Evolutionary conservation across 2,797 vertebrate genomes (phyloP), one percentile per base, ranked within the genome.

Genomic region (Menidia menidia): DNA sequence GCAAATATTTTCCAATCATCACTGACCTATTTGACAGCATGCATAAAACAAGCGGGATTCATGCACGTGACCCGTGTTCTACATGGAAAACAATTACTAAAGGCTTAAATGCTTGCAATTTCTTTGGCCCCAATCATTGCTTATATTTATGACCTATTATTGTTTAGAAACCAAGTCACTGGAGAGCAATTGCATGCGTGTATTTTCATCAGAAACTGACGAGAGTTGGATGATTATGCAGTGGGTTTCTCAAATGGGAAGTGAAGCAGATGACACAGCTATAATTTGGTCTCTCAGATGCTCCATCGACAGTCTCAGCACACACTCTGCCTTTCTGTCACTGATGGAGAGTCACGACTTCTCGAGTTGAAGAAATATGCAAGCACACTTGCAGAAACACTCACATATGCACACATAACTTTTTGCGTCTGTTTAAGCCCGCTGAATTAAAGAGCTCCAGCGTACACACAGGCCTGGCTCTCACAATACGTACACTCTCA

Each of bases 331-430:
- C 63, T 81, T 84, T 84, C 83, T 73, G 80, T 85, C 83, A 84
- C 90, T 90, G 88, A 92, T 88, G 87, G 85, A 90, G 86, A 91
- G 89, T 92, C 88, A 90, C 89, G 86, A 90, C 89, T 90, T 78
- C 75, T 87, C 76, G 78, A 90, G 85, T 90, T 83, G 74, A 84
- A 81, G 78, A 89, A 90, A 87, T 83, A 84, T 85, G 77, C 87
- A 80, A 78, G 68, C 80, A 65, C 76, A 77, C 78, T 42, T 16
- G 7, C 54, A 71, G n/a, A 80, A 60, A 67, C 41, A 35, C 55
- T 42, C 68, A 54, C 65, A 75, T 55, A 63, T 51, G 39, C 73
- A 35, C 80, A 82, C 53, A 60, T 45, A 85, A 85, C 77, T 74
- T 86, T 86, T 75, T 82, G 72, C 59, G 53, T 85, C 83, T 82